Conservation (phyloP, 2,113 vertebrate genomes). For the Brachypteracias leptosomus region DNA sequence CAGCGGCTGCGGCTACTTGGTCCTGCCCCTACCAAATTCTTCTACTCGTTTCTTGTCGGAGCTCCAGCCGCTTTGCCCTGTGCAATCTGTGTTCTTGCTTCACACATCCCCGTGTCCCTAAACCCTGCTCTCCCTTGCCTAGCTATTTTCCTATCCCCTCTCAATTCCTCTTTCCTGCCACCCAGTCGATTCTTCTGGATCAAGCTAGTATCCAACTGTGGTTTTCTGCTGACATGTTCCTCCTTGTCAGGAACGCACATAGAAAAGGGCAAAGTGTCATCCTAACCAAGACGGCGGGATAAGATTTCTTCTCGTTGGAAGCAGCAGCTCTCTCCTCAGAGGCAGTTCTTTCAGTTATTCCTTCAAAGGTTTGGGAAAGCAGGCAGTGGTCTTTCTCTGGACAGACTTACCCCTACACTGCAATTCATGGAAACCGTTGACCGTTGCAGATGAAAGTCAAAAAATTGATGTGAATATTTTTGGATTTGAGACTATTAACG, state of each 20-base stretch:
- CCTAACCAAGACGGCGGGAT: not conserved
- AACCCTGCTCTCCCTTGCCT: not conserved
- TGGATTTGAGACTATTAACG: not conserved
- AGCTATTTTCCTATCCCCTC: not conserved
- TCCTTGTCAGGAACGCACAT: not conserved
- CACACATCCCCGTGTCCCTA: not conserved
- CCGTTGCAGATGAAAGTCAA: not conserved
- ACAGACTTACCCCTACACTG: not conserved
- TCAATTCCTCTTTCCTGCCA: not conserved
- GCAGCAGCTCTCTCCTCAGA: not conserved
- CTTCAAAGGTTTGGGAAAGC: constrained; percentile 4
- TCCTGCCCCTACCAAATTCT: not conserved
- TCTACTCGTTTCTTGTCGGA: not conserved
- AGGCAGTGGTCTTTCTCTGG: not conserved
- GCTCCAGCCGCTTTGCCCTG: not conserved
- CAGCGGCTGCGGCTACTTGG: not conserved
- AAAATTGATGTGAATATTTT: constrained; percentile 28
- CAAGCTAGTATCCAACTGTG: not conserved
- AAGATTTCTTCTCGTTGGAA: constrained; percentile 1
- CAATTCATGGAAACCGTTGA: constrained; percentile 13
- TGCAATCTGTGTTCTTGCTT: not conserved
- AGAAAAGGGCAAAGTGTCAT: not conserved
- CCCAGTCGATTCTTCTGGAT: not conserved
- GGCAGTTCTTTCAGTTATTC: not conserved
- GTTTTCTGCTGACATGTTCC: not conserved